Conservation (phyloP, 2,888 invertebrate species). For the Danaus chrysippus region DNA sequence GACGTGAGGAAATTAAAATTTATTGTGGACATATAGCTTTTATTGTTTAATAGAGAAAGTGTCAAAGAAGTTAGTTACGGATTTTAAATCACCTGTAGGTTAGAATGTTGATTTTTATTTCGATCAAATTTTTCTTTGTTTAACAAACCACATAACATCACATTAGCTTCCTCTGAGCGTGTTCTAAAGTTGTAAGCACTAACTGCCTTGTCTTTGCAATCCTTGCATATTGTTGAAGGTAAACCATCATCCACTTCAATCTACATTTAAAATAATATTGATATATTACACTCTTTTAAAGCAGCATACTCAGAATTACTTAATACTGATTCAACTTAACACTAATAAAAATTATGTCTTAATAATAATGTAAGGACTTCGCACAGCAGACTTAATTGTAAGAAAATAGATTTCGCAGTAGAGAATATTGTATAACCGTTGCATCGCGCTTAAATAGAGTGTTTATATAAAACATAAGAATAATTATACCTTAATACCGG, state of each 20-base stretch:
- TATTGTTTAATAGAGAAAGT: too few relatives aligned
- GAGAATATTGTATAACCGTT: too few relatives aligned
- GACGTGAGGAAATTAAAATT: too few relatives aligned
- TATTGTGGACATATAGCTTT: too few relatives aligned
- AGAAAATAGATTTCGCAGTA: too few relatives aligned
- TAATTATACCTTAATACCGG: constrained; percentile 56
- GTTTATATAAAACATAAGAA: background rate
- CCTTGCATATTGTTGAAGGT: constrained; percentile 59
- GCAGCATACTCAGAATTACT: constrained; percentile 8
- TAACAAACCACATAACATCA: constrained; percentile 47
- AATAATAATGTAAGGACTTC: too few relatives aligned
- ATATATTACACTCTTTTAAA: background rate
- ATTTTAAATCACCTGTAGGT: constrained; percentile 18
- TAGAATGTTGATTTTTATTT: constrained; percentile 12
- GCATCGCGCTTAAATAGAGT: background rate
- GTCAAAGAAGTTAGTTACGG: too few relatives aligned
- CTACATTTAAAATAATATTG: constrained; percentile 38
- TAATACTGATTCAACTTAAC: background rate
- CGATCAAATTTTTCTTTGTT: constrained; percentile 42
- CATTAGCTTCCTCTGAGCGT: constrained; percentile 57
- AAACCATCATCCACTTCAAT: constrained; percentile 61
- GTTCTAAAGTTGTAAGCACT: constrained; percentile 63
- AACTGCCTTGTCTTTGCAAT: constrained; percentile 58
- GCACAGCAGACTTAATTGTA: too few relatives aligned
- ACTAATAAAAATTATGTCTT: too few relatives aligned